Evolutionary conservation across 2,888 invertebrate species (phyloP).

Genomic region (Hecatera dysodea): DNA sequence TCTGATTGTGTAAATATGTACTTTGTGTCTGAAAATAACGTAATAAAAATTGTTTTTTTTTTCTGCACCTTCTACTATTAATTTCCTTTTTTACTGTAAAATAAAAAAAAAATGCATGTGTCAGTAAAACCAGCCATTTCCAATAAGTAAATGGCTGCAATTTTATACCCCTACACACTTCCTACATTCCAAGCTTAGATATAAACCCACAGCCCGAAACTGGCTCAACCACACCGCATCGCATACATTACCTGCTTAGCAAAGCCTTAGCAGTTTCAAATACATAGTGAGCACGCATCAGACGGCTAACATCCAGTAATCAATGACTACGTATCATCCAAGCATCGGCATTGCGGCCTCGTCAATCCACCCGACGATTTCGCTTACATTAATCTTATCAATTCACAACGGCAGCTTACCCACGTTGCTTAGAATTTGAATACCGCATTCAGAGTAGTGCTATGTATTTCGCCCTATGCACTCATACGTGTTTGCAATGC

Average conservation of each 20-base stretch:
- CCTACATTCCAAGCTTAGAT: background rate
- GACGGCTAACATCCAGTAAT: conserved; percentile 67
- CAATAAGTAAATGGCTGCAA: background rate
- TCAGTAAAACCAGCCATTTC: background rate
- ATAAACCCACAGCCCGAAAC: conserved; percentile 11
- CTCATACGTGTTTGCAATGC: conserved; percentile 64
- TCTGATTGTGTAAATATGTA: background rate
- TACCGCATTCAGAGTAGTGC: conserved; percentile 73
- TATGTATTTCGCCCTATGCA: conserved; percentile 63
- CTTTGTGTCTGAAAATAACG: background rate
- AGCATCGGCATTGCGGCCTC: conserved; percentile 69
- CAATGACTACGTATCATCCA: conserved; percentile 72
- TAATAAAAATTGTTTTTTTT: too few relatives aligned
- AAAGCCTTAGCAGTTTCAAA: conserved; percentile 45
- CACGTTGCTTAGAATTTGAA: conserved; percentile 82
- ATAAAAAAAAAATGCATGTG: background rate
- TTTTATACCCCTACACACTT: background rate
- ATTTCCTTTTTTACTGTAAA: too few relatives aligned
- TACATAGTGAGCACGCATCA: conserved; percentile 47
- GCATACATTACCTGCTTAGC: conserved; percentile 51
- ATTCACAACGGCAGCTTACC: conserved; percentile 80
- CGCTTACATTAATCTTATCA: conserved; percentile 84
- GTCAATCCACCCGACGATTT: conserved; percentile 75
- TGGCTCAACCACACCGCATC: conserved; percentile 29
- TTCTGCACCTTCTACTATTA: too few relatives aligned